Conservation (phyloP, 2,888 invertebrate species). For the Trypoxylon attenuatum region DNA sequence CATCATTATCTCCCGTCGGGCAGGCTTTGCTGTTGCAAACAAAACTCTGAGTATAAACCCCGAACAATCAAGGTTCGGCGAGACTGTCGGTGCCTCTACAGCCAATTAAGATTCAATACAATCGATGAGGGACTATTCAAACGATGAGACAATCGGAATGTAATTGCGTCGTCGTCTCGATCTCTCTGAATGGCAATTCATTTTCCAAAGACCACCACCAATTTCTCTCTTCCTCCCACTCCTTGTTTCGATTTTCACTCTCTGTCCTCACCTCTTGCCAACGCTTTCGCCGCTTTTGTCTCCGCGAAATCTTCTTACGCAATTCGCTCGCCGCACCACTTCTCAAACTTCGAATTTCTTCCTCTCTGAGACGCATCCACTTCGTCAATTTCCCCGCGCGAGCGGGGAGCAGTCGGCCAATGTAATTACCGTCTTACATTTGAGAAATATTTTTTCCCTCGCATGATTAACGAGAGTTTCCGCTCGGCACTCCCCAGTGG, state of each 20-base stretch:
- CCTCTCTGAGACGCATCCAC: slow-evolving; percentile 8
- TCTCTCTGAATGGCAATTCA: slow-evolving; percentile 64
- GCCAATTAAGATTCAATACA: slow-evolving; percentile 59
- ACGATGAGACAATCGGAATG: slow-evolving; percentile 68
- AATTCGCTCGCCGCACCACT: slow-evolving; percentile 28
- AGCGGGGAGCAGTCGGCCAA: no score
- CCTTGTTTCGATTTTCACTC: not conserved
- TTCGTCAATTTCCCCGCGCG: slow-evolving; percentile 11
- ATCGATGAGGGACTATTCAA: slow-evolving; percentile 65
- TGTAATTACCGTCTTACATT: slow-evolving; percentile 60
- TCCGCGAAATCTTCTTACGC: slow-evolving; percentile 45
- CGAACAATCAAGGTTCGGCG: slow-evolving; percentile 46
- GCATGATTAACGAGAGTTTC: slow-evolving; percentile 63
- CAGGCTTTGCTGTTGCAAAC: slow-evolving; percentile 47
- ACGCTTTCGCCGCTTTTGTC: slow-evolving; percentile 54
- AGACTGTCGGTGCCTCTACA: slow-evolving; percentile 41
- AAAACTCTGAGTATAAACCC: slow-evolving; percentile 51
- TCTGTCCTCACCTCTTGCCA: slow-evolving; percentile 22
- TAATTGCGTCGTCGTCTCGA: slow-evolving; percentile 65
- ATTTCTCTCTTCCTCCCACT: not conserved
- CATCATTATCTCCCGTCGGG: slow-evolving; percentile 48
- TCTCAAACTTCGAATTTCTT: slow-evolving; percentile 42
- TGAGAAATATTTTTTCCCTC: slow-evolving; percentile 55
- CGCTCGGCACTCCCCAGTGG: slow-evolving; percentile 25
- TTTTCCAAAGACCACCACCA: slow-evolving; percentile 50